Conservation (phyloP, 2,797 vertebrate genomes). For the Thaleichthys pacificus region DNA sequence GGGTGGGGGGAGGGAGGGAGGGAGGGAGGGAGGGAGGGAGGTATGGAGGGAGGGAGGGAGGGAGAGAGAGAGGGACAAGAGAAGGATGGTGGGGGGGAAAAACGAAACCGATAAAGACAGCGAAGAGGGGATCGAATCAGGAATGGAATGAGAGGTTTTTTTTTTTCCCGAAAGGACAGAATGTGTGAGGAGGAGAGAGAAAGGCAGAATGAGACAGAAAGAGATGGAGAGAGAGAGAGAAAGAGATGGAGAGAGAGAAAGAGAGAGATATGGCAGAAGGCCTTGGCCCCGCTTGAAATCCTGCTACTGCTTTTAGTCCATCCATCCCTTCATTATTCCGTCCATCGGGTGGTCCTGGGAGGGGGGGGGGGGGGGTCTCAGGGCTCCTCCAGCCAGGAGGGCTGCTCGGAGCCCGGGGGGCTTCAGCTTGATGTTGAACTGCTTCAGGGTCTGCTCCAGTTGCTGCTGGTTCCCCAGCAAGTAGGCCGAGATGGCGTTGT, state of each 20-base stretch:
- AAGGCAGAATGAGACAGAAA: slow-evolving; percentile 33
- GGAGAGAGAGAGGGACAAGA: slow-evolving; percentile 1
- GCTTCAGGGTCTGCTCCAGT: slow-evolving; percentile 93
- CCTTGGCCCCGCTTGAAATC: slow-evolving; percentile 45
- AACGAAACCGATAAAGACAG: slow-evolving; percentile 26
- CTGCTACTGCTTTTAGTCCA: slow-evolving; percentile 46
- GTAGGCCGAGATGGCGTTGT: slow-evolving; percentile 96
- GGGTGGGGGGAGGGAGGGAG: slow-evolving; percentile 21
- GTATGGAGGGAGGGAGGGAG: background rate
- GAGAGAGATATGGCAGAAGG: slow-evolving; percentile 39
- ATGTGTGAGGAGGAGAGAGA: background rate
- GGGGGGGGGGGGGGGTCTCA: slow-evolving; percentile 60
- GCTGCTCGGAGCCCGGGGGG: slow-evolving; percentile 88
- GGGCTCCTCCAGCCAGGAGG: slow-evolving; percentile 98
- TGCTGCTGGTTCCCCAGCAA: slow-evolving; percentile 96
- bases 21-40: slow-evolving; percentile 5
- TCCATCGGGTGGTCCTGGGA: slow-evolving; percentile 43
- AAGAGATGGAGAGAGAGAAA: slow-evolving; percentile 23
- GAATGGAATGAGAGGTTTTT: slow-evolving; percentile 8
- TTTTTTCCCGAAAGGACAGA: slow-evolving; percentile 11
- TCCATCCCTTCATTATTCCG: slow-evolving; percentile 28
- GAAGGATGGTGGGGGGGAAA: slow-evolving; percentile 16
- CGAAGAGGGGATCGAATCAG: background rate
- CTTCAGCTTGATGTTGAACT: slow-evolving; percentile 94
- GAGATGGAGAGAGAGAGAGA: slow-evolving; percentile 36